Percentiles rank a stretch among this genome's conserved stretches.
Evolutionary conservation across 2,113 vertebrate genomes (phyloP).

Genomic region (Struthidea cinerea): DNA sequence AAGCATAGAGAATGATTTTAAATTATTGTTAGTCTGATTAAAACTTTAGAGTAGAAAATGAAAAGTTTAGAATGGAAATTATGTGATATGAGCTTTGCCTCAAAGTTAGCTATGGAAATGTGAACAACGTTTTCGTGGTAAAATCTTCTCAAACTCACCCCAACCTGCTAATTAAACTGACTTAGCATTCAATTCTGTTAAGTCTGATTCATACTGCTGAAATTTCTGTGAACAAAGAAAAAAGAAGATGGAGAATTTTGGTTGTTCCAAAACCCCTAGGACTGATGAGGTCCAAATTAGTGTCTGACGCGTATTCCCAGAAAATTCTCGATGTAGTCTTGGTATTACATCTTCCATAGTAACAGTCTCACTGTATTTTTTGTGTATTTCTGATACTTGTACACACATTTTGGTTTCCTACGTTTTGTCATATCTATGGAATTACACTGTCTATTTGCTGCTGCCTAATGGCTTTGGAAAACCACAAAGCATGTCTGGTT

Average conservation of each 20-base stretch:
- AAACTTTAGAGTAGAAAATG: background rate
- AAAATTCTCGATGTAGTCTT: background rate
- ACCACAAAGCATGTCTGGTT: background rate
- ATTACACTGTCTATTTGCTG: background rate
- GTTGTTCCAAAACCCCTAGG: background rate
- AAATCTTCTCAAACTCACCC: background rate
- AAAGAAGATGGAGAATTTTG: background rate
- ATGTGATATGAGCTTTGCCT: background rate
- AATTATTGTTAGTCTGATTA: background rate
- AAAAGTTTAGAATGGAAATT: background rate
- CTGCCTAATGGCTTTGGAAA: background rate
- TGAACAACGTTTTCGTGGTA: background rate
- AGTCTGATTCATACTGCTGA: background rate
- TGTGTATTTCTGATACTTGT: background rate
- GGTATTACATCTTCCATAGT: background rate
- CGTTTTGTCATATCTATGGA: accelerated
- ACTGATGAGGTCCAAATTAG: background rate
- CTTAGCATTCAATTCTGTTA: background rate
- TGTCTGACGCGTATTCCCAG: background rate
- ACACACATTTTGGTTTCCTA: background rate
- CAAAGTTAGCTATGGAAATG: background rate
- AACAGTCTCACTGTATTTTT: background rate
- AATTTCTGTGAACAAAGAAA: background rate
- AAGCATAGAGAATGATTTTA: background rate
- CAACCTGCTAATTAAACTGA: background rate